Evolutionary conservation across 2,113 vertebrate genomes (phyloP).

Genomic region (Chamaetylas fuelleborni): DNA sequence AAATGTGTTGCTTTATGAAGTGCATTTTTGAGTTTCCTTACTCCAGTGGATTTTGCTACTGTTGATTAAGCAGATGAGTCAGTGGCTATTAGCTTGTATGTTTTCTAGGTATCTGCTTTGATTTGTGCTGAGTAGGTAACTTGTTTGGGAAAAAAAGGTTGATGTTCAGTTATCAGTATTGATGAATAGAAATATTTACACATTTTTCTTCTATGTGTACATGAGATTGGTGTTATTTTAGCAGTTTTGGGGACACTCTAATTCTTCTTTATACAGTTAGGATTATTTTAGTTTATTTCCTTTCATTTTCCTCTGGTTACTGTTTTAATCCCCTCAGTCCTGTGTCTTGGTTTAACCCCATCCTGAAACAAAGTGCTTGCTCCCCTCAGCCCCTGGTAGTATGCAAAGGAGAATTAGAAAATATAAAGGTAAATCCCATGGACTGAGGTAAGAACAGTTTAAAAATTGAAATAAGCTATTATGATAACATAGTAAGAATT

Average conservation of each 20-base stretch:
- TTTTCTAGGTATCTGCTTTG: slow-evolving; percentile 6
- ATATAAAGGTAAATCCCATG: neutral
- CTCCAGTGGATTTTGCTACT: neutral
- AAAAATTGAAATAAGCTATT: neutral
- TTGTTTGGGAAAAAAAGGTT: neutral
- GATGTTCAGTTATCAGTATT: neutral
- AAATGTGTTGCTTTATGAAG: neutral
- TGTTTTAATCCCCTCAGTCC: neutral
- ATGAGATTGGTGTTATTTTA: neutral
- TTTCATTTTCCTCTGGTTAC: neutral
- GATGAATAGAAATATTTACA: neutral
- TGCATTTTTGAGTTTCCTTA: neutral
- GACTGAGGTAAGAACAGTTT: neutral
- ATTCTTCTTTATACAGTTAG: neutral
- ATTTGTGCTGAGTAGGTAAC: neutral
- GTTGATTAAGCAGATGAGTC: neutral
- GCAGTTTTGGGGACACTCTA: neutral
- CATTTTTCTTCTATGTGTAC: neutral
- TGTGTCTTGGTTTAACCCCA: neutral
- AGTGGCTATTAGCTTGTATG: neutral
- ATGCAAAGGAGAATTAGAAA: neutral
- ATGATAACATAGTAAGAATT: neutral
- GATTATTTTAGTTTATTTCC: neutral
- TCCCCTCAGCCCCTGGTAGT: neutral
- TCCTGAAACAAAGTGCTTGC: neutral